Evolutionary conservation across 1,140 invertebrate species (phyloP).

Genomic region (Fopius arisanus): DNA sequence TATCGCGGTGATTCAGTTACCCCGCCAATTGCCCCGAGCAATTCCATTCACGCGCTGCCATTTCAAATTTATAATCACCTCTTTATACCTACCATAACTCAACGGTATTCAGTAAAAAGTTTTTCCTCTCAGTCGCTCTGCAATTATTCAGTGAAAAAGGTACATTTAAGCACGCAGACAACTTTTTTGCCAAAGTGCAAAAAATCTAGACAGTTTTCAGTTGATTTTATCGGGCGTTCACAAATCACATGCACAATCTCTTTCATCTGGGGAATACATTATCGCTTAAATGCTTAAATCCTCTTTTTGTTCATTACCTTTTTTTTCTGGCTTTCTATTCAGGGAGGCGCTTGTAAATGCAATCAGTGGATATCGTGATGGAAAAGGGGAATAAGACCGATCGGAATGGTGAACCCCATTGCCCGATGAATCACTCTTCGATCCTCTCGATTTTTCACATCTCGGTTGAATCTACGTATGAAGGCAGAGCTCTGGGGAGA

Average conservation of each 20-base stretch:
- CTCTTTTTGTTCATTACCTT: not conserved
- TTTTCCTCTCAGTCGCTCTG: not conserved
- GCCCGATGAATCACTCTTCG: not conserved
- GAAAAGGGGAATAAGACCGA: not conserved
- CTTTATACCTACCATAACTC: not conserved
- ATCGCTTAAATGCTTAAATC: not conserved
- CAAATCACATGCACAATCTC: conserved; percentile 7
- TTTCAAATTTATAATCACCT: not conserved
- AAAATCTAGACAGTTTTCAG: not conserved
- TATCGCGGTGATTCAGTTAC: not conserved
- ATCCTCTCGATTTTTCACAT: not conserved
- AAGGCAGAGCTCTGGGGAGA: not conserved
- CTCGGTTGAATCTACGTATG: not conserved
- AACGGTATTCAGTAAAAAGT: not conserved
- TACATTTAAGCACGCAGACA: not conserved
- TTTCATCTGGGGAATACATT: not conserved
- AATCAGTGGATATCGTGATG: not conserved
- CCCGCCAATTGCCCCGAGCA: not conserved
- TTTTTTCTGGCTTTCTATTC: not conserved
- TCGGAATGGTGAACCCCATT: not conserved
- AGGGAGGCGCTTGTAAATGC: not conserved
- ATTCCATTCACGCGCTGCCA: not conserved
- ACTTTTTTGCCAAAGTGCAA: not conserved
- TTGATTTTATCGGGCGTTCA: not conserved
- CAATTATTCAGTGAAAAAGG: not conserved